Evolutionary conservation across 1,140 invertebrate species (phyloP), one percentile per base, ranked within the genome.

Genomic region (Rhagoletis zephyria): DNA sequence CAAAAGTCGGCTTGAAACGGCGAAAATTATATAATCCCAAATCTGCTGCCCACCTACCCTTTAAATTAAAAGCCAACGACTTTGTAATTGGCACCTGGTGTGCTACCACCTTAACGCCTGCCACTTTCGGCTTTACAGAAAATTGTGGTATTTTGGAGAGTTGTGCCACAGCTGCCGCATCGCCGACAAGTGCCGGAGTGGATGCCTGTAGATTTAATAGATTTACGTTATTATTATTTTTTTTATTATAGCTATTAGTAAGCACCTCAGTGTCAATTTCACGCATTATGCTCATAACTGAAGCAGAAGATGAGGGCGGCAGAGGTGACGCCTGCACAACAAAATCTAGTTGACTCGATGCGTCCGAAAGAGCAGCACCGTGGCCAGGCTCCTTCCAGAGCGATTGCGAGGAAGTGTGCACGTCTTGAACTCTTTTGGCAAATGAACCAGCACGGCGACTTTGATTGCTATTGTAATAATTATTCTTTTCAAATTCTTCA

Each of bases 1-100:
- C 95, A 96, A 97, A 98, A 0, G 96, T 96, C 0, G 96, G 94
- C 89, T 96, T 95, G 88, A 96, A 96, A 86, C 95, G 95, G 3
- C 96, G 94, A 1, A 96, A 95, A 93, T 95, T 96, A 92, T 94
- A 94, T 14, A 95, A 92, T 0, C 94, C 95, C 88, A 95, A 90
- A 92, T 97, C 97, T 4, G 95, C 94, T 5, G 96, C 91, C 88
- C 95, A 94, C 1, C 94, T 93, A 1, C 94, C 93, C n/a, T 92
- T 90, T 7, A 95, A 89, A 0, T 93, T 93, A 85, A 93, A 93
- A 89, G 93, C 89, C 30, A 94, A 90, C 1, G 94, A 94, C 9
- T 93, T 90, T 5, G 90, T 88, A 3, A 94, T 88, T 1, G 94
- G 94, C 30, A 94, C 91, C 0, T 91, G 90, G 14, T 93, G 93